Conservation (phyloP, 2,888 invertebrate genomes). For the Agrotis exclamationis region DNA sequence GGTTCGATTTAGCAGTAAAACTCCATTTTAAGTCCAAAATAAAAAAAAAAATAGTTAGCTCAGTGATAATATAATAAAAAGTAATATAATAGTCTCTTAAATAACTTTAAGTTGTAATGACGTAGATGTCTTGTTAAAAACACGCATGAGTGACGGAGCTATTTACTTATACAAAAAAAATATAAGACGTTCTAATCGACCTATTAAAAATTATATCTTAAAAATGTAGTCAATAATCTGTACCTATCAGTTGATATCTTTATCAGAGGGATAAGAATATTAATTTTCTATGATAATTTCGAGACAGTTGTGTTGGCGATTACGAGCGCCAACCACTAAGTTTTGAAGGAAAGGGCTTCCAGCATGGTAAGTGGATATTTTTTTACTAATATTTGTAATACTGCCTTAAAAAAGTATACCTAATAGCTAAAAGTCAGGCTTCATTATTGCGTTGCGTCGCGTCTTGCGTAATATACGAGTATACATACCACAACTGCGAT, state of each 20-base stretch:
- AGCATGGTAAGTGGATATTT: conserved; percentile 72
- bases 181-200: conserved; percentile 67
- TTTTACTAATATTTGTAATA: not conserved
- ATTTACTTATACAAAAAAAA: conserved; percentile 1
- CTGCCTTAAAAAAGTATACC: not conserved
- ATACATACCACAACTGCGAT: too few species aligned
- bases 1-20: too few species aligned
- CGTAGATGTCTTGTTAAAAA: not conserved
- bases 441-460: too few species aligned
- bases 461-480: too few species aligned
- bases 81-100: too few species aligned
- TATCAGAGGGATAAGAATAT: conserved; percentile 83
- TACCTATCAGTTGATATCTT: conserved; percentile 77
- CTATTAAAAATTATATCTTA: conserved; percentile 72
- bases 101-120: not conserved
- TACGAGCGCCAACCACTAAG: conserved; percentile 76
- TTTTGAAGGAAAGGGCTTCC: conserved; percentile 43
- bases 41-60: not conserved
- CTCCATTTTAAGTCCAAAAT: too few species aligned
- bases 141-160: not conserved
- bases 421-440: too few species aligned
- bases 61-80: not conserved
- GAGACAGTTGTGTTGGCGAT: conserved; percentile 82
- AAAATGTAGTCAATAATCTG: conserved; percentile 78
- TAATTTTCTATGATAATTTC: conserved; percentile 76